These are phyloP conservation scores for Polymixis lichenea DNA, from an alignment of 2,888 invertebrate species.

Conservation along the genomic window DNA sequence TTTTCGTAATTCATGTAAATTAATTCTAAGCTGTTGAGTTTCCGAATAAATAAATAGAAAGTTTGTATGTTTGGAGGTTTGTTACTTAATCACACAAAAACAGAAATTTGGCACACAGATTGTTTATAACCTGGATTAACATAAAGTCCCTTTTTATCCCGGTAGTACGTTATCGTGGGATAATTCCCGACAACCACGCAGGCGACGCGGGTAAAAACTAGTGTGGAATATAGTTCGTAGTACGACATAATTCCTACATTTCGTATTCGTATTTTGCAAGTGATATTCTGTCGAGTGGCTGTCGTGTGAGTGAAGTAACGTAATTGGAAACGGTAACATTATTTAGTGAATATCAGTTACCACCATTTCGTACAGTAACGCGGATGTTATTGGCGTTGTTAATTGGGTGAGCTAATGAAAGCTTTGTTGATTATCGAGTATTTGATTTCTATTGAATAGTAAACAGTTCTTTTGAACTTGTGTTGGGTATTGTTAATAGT, in stretches of 20 bases:
- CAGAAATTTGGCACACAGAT: too few relatives aligned
- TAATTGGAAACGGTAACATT: slow-evolving; percentile 46
- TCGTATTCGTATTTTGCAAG: slow-evolving; percentile 11
- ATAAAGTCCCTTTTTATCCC: too few relatives aligned
- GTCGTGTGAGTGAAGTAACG: slow-evolving; percentile 35
- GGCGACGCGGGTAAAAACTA: too few relatives aligned
- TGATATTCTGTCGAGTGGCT: slow-evolving; percentile 2
- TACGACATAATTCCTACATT: slow-evolving; percentile 9
- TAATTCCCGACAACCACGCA: too few relatives aligned
- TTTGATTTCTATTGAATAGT: slow-evolving; percentile 3
- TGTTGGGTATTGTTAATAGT: not conserved
- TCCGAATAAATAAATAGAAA: too few relatives aligned
- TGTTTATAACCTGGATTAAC: too few relatives aligned
- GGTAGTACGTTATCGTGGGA: too few relatives aligned
- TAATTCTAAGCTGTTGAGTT: too few relatives aligned
- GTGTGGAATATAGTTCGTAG: slow-evolving; percentile 18
- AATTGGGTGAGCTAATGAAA: slow-evolving; percentile 31
- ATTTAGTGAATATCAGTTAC: slow-evolving; percentile 44
- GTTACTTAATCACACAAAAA: too few relatives aligned
- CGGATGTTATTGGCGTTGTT: slow-evolving; percentile 46
- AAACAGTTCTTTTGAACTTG: not conserved
- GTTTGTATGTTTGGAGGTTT: too few relatives aligned
- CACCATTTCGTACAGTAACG: not conserved
- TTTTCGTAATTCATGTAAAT: too few relatives aligned
- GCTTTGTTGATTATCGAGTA: slow-evolving; percentile 22